These are phyloP conservation scores for Porites lobata DNA, from an alignment of 92 coral and sea anemone species.

Conservation along the genomic window DNA sequence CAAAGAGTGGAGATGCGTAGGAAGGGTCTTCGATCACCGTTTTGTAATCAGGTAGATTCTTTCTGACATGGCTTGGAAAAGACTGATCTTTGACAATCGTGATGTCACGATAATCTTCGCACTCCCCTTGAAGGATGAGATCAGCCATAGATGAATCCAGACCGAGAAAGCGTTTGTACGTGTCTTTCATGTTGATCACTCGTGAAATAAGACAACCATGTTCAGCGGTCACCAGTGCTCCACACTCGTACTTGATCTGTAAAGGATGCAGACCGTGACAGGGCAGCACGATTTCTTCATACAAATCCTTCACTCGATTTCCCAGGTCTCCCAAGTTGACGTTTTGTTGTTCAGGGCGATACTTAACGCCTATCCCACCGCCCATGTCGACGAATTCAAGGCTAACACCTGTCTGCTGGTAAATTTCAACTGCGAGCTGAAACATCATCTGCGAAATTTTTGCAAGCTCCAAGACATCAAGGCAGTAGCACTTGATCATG, in stretches of 20 bases:
- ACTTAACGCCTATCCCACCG: slow-evolving; percentile 26
- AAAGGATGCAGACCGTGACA: slow-evolving; percentile 2
- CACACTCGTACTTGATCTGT: slow-evolving; percentile 22
- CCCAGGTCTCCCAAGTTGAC: slow-evolving; percentile 23
- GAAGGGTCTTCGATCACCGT: slow-evolving; percentile 1
- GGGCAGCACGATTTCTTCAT: slow-evolving; percentile 20
- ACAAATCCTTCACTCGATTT: slow-evolving; percentile 2
- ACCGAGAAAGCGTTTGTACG: slow-evolving; percentile 3
- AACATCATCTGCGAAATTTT: slow-evolving; percentile 13
- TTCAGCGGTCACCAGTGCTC: not conserved
- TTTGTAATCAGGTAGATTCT: slow-evolving; percentile 22
- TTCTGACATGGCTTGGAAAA: not conserved
- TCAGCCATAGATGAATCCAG: slow-evolving; percentile 20
- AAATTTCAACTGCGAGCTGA: slow-evolving; percentile 4
- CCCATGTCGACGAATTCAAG: slow-evolving; percentile 23
- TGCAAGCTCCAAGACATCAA: not conserved
- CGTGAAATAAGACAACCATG: not conserved
- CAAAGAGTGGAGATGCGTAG: not conserved
- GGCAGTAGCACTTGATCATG: not conserved
- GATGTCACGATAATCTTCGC: not conserved
- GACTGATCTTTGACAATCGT: slow-evolving; percentile 18
- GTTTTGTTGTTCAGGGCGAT: not conserved
- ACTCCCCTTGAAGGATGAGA: not conserved
- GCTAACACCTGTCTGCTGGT: slow-evolving; percentile 9
- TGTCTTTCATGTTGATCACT: slow-evolving; percentile 24